Conservation (phyloP, 1,140 invertebrate genomes). For the Gryon sp. region DNA sequence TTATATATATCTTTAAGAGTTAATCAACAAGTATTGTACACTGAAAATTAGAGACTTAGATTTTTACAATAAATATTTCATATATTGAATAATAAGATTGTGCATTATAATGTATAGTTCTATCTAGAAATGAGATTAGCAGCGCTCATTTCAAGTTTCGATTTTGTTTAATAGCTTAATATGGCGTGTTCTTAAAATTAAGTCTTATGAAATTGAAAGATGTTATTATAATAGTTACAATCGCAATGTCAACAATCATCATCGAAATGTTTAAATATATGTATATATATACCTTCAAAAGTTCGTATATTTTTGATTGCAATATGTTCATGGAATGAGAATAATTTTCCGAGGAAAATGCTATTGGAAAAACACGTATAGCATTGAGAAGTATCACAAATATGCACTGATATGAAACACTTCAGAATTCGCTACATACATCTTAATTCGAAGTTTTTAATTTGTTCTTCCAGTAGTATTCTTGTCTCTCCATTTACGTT, state of each 20-base stretch:
- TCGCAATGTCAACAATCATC: conserved; percentile 22
- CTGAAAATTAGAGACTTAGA: too few relatives aligned
- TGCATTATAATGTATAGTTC: too few relatives aligned
- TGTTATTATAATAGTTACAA: conserved; percentile 18
- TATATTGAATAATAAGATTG: too few relatives aligned
- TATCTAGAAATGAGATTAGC: too few relatives aligned
- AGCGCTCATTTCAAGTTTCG: neutral
- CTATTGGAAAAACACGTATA: conserved; percentile 14
- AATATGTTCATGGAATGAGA: conserved; percentile 1
- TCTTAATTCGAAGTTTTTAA: neutral
- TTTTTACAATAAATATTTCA: too few relatives aligned
- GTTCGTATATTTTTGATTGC: neutral
- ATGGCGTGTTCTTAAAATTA: conserved; percentile 7
- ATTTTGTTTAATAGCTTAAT: neutral
- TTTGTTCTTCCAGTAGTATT: conserved; percentile 27
- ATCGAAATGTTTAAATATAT: conserved; percentile 10
- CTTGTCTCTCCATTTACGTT: conserved; percentile 28
- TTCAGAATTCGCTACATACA: neutral
- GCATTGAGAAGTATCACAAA: neutral
- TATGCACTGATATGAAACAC: neutral
- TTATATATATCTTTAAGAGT: too few relatives aligned
- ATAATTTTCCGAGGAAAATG: conserved; percentile 12
- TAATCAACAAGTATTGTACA: too few relatives aligned
- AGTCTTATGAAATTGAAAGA: conserved; percentile 18
- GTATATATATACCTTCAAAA: conserved; percentile 11